Percentiles rank a stretch among this genome's conserved stretches.
phyloP scores from a whole-genome alignment of 1,140 invertebrate genomes.

The Drusus annulatus region DNA sequence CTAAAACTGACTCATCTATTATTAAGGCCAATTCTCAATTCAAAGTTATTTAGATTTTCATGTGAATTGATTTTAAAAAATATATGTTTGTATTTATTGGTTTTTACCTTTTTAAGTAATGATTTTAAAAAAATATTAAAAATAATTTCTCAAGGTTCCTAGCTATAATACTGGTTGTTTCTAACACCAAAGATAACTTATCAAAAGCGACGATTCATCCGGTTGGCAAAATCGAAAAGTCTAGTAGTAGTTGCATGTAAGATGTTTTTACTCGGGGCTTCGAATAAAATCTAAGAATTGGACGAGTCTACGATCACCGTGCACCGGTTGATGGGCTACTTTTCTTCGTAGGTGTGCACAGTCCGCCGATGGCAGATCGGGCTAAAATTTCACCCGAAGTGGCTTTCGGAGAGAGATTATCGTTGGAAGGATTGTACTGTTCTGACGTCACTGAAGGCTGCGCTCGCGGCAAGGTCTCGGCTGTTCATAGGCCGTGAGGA shows the following conservation, averaged over 20 bases:
- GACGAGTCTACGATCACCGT: constrained; percentile 3
- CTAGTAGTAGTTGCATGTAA: not conserved
- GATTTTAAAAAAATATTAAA: too few relatives aligned
- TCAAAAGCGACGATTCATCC: too few relatives aligned
- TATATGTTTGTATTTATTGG: too few relatives aligned
- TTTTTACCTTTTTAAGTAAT: too few relatives aligned
- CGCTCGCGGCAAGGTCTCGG: constrained; percentile 55
- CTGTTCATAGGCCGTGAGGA: not conserved
- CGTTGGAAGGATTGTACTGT: constrained; percentile 27
- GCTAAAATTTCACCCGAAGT: constrained; percentile 20
- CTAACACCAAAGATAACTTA: too few relatives aligned
- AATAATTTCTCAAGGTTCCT: too few relatives aligned
- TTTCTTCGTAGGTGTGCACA: constrained; percentile 44
- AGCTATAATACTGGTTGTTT: too few relatives aligned
- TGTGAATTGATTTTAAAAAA: too few relatives aligned
- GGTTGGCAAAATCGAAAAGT: not conserved
- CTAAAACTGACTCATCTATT: too few relatives aligned
- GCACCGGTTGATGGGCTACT: constrained; percentile 49
- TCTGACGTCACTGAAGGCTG: constrained; percentile 40
- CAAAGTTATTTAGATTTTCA: too few relatives aligned
- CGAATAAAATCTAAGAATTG: not conserved
- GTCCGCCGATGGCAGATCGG: constrained; percentile 1
- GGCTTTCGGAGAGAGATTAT: constrained; percentile 38
- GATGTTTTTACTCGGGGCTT: not conserved
- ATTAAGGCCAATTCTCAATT: too few relatives aligned